These are phyloP conservation scores for Caenorhabditis panamensis DNA, from an alignment of 2,888 invertebrate species.

Conservation along the genomic window DNA sequence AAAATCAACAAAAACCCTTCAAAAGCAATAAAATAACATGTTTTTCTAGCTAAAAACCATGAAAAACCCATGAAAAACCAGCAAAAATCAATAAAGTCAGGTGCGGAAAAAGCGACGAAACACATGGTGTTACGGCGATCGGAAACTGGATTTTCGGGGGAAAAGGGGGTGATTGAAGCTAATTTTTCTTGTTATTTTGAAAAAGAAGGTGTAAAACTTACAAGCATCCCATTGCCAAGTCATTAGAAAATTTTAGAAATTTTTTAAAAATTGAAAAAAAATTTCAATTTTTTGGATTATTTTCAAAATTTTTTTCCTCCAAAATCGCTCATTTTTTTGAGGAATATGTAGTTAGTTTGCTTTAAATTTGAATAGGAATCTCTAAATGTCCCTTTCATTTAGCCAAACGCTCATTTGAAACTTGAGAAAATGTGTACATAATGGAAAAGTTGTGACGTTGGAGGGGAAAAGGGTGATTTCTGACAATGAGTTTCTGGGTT, in stretches of 20 bases:
- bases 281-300: too few species aligned
- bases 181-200: neutral
- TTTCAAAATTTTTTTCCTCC: neutral
- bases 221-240: constrained; percentile 10
- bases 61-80: neutral
- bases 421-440: too few species aligned
- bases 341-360: too few species aligned
- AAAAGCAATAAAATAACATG: constrained; percentile 25
- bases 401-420: too few species aligned
- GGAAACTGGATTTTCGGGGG: neutral
- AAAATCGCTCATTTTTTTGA: too few species aligned
- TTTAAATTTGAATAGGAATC: too few species aligned
- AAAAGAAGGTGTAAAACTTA: constrained; percentile 3
- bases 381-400: too few species aligned
- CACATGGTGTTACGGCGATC: neutral
- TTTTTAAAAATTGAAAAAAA: neutral
- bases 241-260: neutral
- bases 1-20: neutral
- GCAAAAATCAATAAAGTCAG: neutral
- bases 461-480: too few species aligned
- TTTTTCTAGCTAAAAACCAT: constrained; percentile 15
- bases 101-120: neutral
- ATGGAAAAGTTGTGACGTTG: too few species aligned
- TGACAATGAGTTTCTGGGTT: too few species aligned
- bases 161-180: neutral